Evolutionary conservation across 2,888 invertebrate genomes (phyloP), one percentile per base, ranked within the genome.

Genomic region (Athripsodes cinereus): DNA sequence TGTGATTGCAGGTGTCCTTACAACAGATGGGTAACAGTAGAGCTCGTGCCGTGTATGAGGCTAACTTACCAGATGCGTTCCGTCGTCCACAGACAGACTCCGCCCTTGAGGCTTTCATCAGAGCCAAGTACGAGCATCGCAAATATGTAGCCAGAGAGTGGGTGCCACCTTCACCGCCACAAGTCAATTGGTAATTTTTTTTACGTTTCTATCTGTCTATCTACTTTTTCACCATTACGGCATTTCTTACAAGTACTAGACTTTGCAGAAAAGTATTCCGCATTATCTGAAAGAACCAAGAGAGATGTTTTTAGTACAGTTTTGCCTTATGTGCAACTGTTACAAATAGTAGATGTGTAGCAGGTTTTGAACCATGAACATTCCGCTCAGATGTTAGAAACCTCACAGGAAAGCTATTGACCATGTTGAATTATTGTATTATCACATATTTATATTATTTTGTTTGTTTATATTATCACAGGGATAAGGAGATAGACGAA

Each of bases 21-120:
- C 95, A 97, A 73, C 95, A 96, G 73, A 97, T 99, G 93, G 99
- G 99, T 10, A 99, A 99, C 73, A 96, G 95, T 1, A 80, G 93
- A 65, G 99, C 96, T 0, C 83, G 98, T 53, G 97, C 96, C 1
- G 96, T 97, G 0, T 98, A 97, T 73, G 98, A 98, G 75, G 97
- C 97, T 1, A 96, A 96, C 72, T 75, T 98, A 46, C 96, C 96
- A 0, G 96, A 98, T 70, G 91, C 90, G 67, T 97, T 96, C 75
- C 83, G 97, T 35, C 85, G 99, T 64, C 98, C 99, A 1, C 97
- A 96, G 73, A 92, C 88, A 62, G 96, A 96, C 72, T 87, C 92
- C 53, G 89, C 92, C 13, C 79, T 99, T 48, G 99, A 99, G 72
- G 88, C 90, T 55, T 99, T 99, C 74, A 95, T 99, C 67, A 84